phyloP scores from a whole-genome alignment of 1,140 invertebrate genomes.

The Panulirus ornatus region DNA sequence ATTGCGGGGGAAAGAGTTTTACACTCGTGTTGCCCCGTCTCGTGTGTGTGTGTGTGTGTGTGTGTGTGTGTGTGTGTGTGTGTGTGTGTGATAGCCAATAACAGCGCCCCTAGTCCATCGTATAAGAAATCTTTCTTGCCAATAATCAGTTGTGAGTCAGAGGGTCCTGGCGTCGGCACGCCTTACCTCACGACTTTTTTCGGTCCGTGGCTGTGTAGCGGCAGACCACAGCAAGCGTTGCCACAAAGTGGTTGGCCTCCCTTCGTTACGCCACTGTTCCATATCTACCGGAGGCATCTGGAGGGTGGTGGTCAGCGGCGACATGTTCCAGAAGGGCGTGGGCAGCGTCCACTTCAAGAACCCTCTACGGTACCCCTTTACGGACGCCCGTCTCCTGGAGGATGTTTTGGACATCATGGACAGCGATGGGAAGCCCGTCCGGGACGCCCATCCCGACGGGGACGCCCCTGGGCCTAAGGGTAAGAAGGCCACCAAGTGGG shows the following conservation, averaged over 20 bases:
- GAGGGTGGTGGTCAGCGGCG: background rate
- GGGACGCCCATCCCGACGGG: background rate
- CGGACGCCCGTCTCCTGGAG: slow-evolving; percentile 59
- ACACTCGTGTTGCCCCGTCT: too few species aligned
- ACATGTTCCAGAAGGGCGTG: slow-evolving; percentile 54
- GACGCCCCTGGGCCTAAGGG: background rate
- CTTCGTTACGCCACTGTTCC: too few species aligned
- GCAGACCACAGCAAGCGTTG: background rate
- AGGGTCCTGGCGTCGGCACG: background rate
- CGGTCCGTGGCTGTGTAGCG: background rate
- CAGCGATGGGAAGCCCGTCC: background rate
- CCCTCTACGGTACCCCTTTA: slow-evolving; percentile 56
- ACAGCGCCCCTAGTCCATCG: background rate
- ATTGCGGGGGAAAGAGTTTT: too few species aligned
- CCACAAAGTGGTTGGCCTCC: background rate
- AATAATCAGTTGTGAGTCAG: background rate
- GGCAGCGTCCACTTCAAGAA: slow-evolving; percentile 61
- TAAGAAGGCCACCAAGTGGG: background rate
- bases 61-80: background rate
- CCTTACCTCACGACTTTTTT: too few species aligned
- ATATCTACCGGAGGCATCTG: background rate
- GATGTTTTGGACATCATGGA: slow-evolving; percentile 48
- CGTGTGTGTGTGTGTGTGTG: too few species aligned
- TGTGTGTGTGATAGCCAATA: background rate
- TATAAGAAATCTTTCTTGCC: background rate